phyloP scores from a whole-genome alignment of 1,140 invertebrate genomes.

The Platyscapa corneri region DNA sequence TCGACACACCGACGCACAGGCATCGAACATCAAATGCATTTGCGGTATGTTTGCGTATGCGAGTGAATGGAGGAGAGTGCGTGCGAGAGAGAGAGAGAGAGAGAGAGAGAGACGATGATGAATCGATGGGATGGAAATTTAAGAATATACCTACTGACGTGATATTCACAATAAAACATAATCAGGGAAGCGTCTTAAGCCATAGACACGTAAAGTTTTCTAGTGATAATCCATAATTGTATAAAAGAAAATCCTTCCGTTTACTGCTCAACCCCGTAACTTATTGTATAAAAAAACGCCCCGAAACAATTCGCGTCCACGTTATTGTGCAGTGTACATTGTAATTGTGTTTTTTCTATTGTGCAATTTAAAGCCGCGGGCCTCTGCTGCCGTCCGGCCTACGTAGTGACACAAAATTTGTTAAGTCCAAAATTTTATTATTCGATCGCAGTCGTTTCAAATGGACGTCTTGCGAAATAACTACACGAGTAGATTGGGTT shows the following conservation, averaged over 20 bases:
- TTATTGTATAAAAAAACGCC: slow-evolving; percentile 40
- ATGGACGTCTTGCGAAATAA: slow-evolving; percentile 4
- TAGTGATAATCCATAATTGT: slow-evolving; percentile 46
- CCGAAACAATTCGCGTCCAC: background rate
- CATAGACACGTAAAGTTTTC: slow-evolving; percentile 37
- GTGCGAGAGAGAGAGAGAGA: slow-evolving; percentile 29
- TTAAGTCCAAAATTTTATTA: slow-evolving; percentile 25
- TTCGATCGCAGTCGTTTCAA: slow-evolving; percentile 20
- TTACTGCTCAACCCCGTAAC: slow-evolving; percentile 13
- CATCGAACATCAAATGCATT: slow-evolving; percentile 40
- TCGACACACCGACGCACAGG: slow-evolving; percentile 52
- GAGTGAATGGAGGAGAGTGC: slow-evolving; percentile 48
- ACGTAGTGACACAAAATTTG: background rate
- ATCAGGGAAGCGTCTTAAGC: slow-evolving; percentile 67
- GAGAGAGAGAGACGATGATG: background rate
- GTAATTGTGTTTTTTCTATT: slow-evolving; percentile 32
- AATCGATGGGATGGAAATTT: slow-evolving; percentile 49
- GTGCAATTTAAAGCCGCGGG: slow-evolving; percentile 40
- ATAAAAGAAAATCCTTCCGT: slow-evolving; percentile 32
- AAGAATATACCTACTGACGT: slow-evolving; percentile 62
- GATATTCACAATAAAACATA: slow-evolving; percentile 70
- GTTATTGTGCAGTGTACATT: slow-evolving; percentile 32
- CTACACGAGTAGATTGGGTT: slow-evolving; percentile 19
- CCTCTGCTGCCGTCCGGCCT: background rate
- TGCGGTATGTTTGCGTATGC: slow-evolving; percentile 52